These are phyloP conservation scores for Pristionchus fissidentatus DNA, from an alignment of 2,888 invertebrate genomes.

Conservation along the genomic window DNA sequence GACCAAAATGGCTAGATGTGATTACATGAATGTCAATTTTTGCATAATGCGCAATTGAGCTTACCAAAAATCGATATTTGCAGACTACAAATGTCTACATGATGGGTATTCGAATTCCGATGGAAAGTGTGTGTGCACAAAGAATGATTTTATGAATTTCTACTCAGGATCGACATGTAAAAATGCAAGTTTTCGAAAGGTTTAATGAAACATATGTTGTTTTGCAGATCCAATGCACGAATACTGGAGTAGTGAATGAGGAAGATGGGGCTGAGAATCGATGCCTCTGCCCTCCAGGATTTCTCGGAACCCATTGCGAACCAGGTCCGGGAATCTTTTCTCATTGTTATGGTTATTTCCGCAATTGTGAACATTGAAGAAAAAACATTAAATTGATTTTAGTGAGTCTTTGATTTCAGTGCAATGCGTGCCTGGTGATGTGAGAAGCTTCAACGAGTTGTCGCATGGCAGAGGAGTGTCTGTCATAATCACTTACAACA, in stretches of 20 bases:
- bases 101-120: conserved; percentile 19
- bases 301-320: conserved; percentile 43
- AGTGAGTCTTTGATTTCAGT: conserved; percentile 21
- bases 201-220: not conserved
- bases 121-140: not conserved
- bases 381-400: not conserved
- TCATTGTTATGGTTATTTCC: not conserved
- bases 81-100: conserved; percentile 23
- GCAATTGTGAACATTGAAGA: not conserved
- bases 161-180: not conserved
- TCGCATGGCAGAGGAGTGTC: not conserved
- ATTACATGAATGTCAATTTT: no score
- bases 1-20: no score
- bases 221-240: conserved; percentile 14
- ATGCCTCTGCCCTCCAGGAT: conserved; percentile 22
- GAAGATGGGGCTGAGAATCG: not conserved
- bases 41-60: no score
- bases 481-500: conserved; percentile 36
- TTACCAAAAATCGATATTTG: not conserved
- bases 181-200: not conserved
- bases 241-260: not conserved
- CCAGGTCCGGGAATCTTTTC: not conserved
- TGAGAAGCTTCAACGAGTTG: not conserved
- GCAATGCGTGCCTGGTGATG: not conserved
- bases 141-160: not conserved